Evolutionary conservation across 2,888 invertebrate genomes (phyloP), one percentile per base, ranked within the genome.

Genomic region (Folsomia manolachei): DNA sequence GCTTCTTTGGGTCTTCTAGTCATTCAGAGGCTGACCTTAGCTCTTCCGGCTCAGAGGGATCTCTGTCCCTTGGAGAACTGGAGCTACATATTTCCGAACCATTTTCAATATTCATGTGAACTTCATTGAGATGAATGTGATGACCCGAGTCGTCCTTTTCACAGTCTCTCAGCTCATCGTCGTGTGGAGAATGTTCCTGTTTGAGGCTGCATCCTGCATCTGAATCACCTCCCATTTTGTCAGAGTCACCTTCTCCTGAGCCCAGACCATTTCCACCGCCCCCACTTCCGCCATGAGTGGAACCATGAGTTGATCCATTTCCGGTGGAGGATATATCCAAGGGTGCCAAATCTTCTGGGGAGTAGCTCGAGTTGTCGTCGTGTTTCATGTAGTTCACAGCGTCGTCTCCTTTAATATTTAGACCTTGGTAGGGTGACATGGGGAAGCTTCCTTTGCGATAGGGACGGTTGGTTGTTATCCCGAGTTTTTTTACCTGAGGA

Each of bases 371-470:
- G 27, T 67, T 72, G 51, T 80, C 80, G 4, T 72, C 75, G n/a
- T 21, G 18, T 56, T 56, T 56, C 19, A 56, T 21, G 65, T 66
- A 66, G 65, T 39, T 66, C 25, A 27, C 9, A n/a, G 65, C 27
- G 61, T 77, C 77, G 2, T 77, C 77, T 67, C 75, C 72, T 63
- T 78, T 80, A 18, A 79, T 71, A 25, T 76, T 75, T 21, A 78
- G 69, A 7, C 79, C 79, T 75, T 81, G 78, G 70, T 80, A 81
- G 0, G 81, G 81, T 27, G 81, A 80, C 81, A 81, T 78, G 9
- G 79, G 79, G 63, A 79, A 80, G 67, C 72, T 78, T 63, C 80
- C 79, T 75, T 80, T 79, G 1, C 79, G 70, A 66, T 79, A 79
- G 0, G 79, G 80, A 61, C 80, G 80, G 56, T 77, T 77, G n/a